A percentile compares a stretch with the other conserved stretches of the same genome.
Evolutionary conservation across 2,888 invertebrate genomes (phyloP).

Genomic region (Furcula furcula): DNA sequence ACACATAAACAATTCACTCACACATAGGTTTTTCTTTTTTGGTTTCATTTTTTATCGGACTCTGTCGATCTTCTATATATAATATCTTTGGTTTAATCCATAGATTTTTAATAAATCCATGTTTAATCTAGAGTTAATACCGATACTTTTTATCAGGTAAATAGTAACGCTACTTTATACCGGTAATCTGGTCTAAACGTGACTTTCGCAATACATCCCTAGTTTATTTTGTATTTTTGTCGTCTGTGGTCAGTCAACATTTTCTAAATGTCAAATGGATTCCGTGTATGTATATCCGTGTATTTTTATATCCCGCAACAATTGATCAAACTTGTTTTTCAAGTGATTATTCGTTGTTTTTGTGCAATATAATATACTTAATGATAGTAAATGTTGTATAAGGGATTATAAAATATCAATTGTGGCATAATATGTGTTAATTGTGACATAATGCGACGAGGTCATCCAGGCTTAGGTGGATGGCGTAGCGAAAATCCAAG

Average conservation of each 20-base stretch:
- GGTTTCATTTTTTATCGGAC: no score
- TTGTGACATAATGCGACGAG: constrained; percentile 68
- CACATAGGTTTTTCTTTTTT: no score
- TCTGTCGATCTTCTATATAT: no score
- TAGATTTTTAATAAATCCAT: no score
- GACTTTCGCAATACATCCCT: no score
- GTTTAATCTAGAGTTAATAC: no score
- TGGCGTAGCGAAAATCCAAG: constrained; percentile 71
- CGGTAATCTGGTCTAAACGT: no score
- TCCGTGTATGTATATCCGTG: constrained; percentile 31
- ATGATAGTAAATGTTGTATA: constrained; percentile 10
- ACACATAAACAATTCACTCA: no score
- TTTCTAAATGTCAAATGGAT: constrained; percentile 39
- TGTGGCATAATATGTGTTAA: constrained; percentile 47
- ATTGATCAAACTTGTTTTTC: constrained; percentile 46
- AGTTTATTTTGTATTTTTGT: neutral
- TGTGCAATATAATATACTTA: constrained; percentile 11
- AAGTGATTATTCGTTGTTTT: constrained; percentile 9
- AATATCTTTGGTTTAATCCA: no score
- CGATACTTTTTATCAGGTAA: no score
- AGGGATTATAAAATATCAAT: constrained; percentile 3
- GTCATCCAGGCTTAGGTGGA: constrained; percentile 66
- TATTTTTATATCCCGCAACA: constrained; percentile 53
- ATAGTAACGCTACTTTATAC: no score
- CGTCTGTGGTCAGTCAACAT: constrained; percentile 23